These are phyloP conservation scores for Grallaria varia DNA, from an alignment of 2,113 vertebrate genomes.

Conservation along the genomic window DNA sequence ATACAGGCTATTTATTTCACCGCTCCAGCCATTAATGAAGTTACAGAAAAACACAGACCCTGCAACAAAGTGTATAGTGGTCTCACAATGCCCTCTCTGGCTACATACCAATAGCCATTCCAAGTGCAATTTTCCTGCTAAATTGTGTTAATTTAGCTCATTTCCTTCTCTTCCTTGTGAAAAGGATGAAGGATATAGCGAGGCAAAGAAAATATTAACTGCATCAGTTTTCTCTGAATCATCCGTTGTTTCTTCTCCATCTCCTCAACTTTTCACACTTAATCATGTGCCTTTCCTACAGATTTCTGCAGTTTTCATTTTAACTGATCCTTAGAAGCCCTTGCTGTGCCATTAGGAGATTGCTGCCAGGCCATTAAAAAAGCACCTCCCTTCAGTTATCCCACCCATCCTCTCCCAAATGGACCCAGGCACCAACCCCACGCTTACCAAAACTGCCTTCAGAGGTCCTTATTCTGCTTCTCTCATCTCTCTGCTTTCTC, in stretches of 20 bases:
- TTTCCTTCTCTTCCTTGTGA: neutral
- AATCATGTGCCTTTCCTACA: conserved; percentile 28
- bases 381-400: neutral
- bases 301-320: neutral
- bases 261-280: conserved; percentile 29
- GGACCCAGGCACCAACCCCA: neutral
- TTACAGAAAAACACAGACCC: neutral
- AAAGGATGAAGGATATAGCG: neutral
- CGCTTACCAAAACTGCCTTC: neutral
- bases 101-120: neutral
- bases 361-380: neutral
- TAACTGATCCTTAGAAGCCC: conserved; percentile 16
- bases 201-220: conserved; percentile 9
- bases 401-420: neutral
- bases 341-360: neutral
- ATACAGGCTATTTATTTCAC: neutral
- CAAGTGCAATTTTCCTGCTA: neutral
- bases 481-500: neutral
- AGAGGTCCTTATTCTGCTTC: neutral
- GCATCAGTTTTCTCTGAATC: conserved; percentile 42
- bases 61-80: neutral
- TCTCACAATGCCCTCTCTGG: neutral
- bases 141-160: neutral
- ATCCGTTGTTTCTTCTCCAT: neutral
- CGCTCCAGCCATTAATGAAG: neutral